Evolutionary conservation across 2,797 vertebrate genomes (phyloP).

Genomic region (Sebastes wilsoni): DNA sequence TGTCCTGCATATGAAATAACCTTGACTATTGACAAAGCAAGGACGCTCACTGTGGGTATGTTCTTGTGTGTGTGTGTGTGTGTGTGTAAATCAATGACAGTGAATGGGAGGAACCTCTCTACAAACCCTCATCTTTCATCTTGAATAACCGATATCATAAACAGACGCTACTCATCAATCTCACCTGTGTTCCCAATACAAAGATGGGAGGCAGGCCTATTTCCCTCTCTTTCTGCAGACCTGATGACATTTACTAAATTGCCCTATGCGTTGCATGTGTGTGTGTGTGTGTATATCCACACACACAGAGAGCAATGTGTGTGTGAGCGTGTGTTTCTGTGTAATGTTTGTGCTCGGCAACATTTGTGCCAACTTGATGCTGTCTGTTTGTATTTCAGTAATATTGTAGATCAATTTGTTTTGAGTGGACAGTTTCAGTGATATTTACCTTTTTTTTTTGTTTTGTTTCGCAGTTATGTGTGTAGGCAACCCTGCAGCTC

Average conservation of each 20-base stretch:
- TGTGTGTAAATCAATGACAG: conserved; percentile 82
- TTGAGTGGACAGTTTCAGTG: conserved; percentile 36
- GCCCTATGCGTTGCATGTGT: conserved; percentile 41
- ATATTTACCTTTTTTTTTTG: conserved; percentile 14
- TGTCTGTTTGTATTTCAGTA: conserved; percentile 39
- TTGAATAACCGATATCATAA: conserved; percentile 84
- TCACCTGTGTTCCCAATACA: conserved; percentile 78
- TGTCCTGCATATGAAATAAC: conserved; percentile 73
- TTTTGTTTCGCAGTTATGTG: not conserved
- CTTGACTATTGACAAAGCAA: conserved; percentile 82
- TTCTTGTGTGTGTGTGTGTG: conserved; percentile 13
- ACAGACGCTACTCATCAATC: conserved; percentile 82
- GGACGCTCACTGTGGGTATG: conserved; percentile 69
- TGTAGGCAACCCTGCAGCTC: conserved; percentile 42
- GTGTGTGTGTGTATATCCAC: not conserved
- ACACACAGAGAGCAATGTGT: not conserved
- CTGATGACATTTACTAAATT: conserved; percentile 80
- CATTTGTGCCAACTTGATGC: conserved; percentile 36
- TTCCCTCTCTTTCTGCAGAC: conserved; percentile 78
- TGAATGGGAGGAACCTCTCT: conserved; percentile 81
- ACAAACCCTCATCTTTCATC: conserved; percentile 85
- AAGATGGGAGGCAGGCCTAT: conserved; percentile 74
- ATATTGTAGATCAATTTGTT: conserved; percentile 52
- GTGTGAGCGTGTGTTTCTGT: conserved; percentile 3
- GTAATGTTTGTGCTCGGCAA: conserved; percentile 31